These are phyloP conservation scores for Venusia cambrica DNA, from an alignment of 2,888 invertebrate species.

Conservation along the genomic window DNA sequence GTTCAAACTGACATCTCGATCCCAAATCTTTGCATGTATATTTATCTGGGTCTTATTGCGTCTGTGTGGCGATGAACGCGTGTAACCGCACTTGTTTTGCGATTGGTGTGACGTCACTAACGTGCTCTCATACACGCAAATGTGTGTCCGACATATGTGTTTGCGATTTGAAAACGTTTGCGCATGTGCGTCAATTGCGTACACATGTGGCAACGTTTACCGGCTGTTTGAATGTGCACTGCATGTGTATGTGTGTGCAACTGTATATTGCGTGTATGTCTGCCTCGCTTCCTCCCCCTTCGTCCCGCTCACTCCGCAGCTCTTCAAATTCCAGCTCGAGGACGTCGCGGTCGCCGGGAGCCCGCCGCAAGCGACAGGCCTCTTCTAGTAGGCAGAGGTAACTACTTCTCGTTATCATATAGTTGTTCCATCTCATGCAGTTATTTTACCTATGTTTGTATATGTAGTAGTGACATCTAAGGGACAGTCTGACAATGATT, in stretches of 20 bases:
- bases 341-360: conserved; percentile 65
- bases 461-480: too few relatives aligned
- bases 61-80: conserved; percentile 30
- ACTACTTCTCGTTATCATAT: too few relatives aligned
- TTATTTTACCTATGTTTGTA: too few relatives aligned
- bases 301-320: conserved; percentile 70
- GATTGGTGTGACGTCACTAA: too few relatives aligned
- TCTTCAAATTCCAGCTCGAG: conserved; percentile 82
- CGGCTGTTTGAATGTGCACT: conserved; percentile 9
- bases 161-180: conserved; percentile 14
- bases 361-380: conserved; percentile 64
- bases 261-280: conserved; percentile 29
- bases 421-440: too few relatives aligned
- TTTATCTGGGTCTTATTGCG: conserved; percentile 46
- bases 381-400: conserved; percentile 73
- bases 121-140: too few relatives aligned
- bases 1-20: conserved; percentile 52
- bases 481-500: too few relatives aligned
- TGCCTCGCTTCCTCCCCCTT: conserved; percentile 38
- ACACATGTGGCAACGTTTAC: neutral
- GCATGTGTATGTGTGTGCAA: conserved; percentile 28
- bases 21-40: conserved; percentile 55
- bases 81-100: conserved; percentile 5
- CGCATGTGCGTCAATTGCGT: conserved; percentile 10
- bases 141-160: conserved; percentile 12